phyloP scores from a whole-genome alignment of 2,113 vertebrate genomes.

The Regulus satrapa region DNA sequence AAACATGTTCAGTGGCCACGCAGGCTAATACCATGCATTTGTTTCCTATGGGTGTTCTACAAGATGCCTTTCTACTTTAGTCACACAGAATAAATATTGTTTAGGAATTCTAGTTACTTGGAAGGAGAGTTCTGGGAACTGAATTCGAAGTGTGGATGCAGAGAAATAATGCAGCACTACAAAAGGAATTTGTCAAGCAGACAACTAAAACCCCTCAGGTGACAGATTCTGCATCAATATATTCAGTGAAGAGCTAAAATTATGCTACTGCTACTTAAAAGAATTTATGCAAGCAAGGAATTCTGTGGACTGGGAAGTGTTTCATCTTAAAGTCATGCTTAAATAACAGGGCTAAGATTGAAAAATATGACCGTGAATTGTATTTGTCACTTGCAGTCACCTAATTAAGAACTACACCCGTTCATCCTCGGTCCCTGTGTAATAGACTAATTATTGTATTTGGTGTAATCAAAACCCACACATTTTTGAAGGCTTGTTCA shows the following conservation, averaged over 20 bases:
- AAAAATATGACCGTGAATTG: neutral
- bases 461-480: neutral
- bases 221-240: neutral
- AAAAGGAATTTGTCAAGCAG: neutral
- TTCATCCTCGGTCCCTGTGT: neutral
- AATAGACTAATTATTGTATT: neutral
- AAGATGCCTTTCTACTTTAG: slow-evolving; percentile 53
- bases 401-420: neutral
- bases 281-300: neutral
- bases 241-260: neutral
- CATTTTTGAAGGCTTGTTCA: neutral
- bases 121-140: slow-evolving; percentile 46
- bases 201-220: neutral
- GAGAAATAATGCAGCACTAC: neutral
- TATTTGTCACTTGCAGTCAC: neutral
- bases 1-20: neutral
- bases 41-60: slow-evolving; percentile 33
- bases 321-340: neutral
- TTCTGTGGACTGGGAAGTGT: neutral
- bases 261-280: neutral
- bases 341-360: neutral
- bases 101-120: slow-evolving; percentile 52
- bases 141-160: neutral
- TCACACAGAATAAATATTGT: slow-evolving; percentile 54
- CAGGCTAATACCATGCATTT: slow-evolving; percentile 5